Conservation (phyloP, 2,113 vertebrate genomes). For the Origma solitaria region DNA sequence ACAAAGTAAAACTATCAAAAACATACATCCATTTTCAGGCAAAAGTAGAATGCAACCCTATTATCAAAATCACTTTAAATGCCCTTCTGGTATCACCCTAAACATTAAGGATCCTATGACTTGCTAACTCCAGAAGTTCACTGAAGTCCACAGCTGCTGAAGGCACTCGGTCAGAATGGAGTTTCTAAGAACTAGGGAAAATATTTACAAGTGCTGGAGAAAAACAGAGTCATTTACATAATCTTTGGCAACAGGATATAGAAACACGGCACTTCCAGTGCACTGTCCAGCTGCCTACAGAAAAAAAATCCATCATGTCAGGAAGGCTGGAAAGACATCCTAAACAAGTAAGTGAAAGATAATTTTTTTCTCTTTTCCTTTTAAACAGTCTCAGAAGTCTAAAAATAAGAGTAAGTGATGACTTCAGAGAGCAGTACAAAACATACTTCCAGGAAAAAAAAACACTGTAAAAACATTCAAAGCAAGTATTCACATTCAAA, state of each 20-base stretch:
- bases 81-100: background rate
- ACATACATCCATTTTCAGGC: background rate
- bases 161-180: background rate
- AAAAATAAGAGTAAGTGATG: background rate
- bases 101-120: background rate
- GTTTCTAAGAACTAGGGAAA: conserved; percentile 30
- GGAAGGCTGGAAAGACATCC: background rate
- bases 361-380: background rate
- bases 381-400: background rate
- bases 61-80: background rate
- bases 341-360: background rate
- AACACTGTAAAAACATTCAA: background rate
- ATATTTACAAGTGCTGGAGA: conserved; percentile 23
- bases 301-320: background rate
- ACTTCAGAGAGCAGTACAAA: background rate
- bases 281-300: conserved; percentile 11
- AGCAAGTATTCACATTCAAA: background rate
- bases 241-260: conserved; percentile 7
- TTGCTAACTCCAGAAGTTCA: background rate
- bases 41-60: background rate
- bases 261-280: background rate
- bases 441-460: background rate
- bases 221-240: conserved; percentile 26
- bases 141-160: background rate
- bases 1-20: background rate